Evolutionary conservation across 1,140 invertebrate genomes (phyloP).

Genomic region (Hestina assimilis): DNA sequence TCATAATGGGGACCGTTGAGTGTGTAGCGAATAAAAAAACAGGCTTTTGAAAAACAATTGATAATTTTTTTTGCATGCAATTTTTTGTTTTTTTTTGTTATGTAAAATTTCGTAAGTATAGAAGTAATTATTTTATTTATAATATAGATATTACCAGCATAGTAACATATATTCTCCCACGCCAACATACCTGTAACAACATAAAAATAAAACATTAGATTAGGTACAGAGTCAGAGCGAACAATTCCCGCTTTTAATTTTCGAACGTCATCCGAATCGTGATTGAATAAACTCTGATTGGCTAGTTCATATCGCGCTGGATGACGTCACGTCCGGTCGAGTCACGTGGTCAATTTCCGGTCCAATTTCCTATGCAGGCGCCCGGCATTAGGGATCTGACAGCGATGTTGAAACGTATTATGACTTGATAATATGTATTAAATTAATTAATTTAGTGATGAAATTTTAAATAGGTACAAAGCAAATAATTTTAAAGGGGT

Average conservation of each 20-base stretch:
- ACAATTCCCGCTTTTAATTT: constrained; percentile 6
- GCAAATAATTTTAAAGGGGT: too few relatives aligned
- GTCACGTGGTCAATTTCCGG: constrained; percentile 66
- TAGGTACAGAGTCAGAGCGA: neutral
- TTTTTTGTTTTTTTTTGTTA: too few relatives aligned
- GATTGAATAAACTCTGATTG: constrained; percentile 68
- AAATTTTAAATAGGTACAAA: too few relatives aligned
- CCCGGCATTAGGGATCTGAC: constrained; percentile 21
- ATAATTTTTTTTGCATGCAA: too few relatives aligned
- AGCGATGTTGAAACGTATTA: constrained; percentile 5
- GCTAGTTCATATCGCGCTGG: constrained; percentile 54
- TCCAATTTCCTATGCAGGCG: constrained; percentile 58
- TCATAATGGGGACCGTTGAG: too few relatives aligned
- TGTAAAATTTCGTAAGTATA: too few relatives aligned
- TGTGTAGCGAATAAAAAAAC: too few relatives aligned
- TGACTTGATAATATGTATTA: too few relatives aligned
- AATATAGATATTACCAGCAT: neutral
- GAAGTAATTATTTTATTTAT: neutral
- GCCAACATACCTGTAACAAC: constrained; percentile 18
- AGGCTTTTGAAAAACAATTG: too few relatives aligned
- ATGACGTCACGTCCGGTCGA: constrained; percentile 59
- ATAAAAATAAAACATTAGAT: neutral
- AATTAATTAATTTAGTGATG: constrained; percentile 2
- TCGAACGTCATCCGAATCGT: constrained; percentile 27
- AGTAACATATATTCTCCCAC: neutral